Conservation (phyloP, 2,113 vertebrate species). For the Mystacornis crossleyi region DNA sequence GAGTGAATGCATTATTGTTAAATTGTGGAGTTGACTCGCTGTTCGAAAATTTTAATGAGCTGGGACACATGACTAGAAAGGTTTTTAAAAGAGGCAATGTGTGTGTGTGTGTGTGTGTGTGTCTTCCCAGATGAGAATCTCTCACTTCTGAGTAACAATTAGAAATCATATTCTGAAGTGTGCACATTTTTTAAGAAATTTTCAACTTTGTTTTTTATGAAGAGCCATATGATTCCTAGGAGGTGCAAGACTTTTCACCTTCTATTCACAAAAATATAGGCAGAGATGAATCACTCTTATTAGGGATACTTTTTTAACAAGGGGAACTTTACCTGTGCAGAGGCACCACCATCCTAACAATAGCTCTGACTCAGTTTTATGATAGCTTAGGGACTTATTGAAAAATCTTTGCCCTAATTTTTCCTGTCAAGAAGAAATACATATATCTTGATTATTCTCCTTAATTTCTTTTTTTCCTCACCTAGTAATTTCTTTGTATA, state of each 20-base stretch:
- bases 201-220: neutral
- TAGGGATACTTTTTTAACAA: neutral
- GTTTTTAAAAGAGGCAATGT: neutral
- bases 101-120: neutral
- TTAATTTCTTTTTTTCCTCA: neutral
- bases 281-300: neutral
- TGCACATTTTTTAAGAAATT: neutral
- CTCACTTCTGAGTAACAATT: neutral
- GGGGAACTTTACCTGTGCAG: neutral
- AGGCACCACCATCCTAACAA: neutral
- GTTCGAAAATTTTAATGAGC: conserved; percentile 14
- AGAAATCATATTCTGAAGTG: neutral
- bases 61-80: neutral
- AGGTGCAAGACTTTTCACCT: neutral
- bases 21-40: neutral
- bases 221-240: neutral
- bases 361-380: neutral
- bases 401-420: neutral
- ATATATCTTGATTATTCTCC: neutral
- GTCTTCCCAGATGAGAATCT: neutral
- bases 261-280: neutral
- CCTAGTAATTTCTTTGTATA: neutral
- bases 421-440: neutral
- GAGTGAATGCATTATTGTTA: neutral
- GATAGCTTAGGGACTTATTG: neutral